Conservation (phyloP, 2,797 vertebrate genomes). For the Notoglanidium macrostoma region DNA sequence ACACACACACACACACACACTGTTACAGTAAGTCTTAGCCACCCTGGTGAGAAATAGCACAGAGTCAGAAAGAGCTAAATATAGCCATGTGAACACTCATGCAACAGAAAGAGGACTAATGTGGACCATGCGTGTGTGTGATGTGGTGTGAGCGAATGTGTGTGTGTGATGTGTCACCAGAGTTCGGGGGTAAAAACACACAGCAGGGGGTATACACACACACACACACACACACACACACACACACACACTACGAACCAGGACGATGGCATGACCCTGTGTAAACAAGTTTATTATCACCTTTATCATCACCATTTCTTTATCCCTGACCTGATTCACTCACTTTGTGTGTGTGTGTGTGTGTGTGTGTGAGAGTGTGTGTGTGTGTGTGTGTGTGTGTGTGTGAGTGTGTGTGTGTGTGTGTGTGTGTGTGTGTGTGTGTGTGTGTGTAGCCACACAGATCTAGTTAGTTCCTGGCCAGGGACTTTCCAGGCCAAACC, state of each 20-base stretch:
- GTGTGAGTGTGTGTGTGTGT: conserved; percentile 25
- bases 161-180: conserved; percentile 61
- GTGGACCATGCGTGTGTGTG: conserved; percentile 66
- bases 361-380: conserved; percentile 42
- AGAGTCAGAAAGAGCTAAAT: conserved; percentile 51
- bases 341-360: conserved; percentile 39
- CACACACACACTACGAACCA: conserved; percentile 66
- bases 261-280: conserved; percentile 60
- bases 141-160: conserved; percentile 51
- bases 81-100: conserved; percentile 50
- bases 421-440: conserved; percentile 26
- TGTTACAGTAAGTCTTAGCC: conserved; percentile 65
- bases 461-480: conserved; percentile 71
- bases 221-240: conserved; percentile 24
- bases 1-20: conserved; percentile 44
- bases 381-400: conserved; percentile 46
- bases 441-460: conserved; percentile 6
- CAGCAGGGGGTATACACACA: conserved; percentile 53
- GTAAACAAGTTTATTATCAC: conserved; percentile 26
- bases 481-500: conserved; percentile 80
- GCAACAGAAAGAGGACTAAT: conserved; percentile 64
- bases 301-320: conserved; percentile 32
- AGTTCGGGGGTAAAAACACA: conserved; percentile 36
- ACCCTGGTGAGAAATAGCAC: conserved; percentile 66
- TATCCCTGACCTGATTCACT: conserved; percentile 50